These are phyloP conservation scores for Sisor rabdophorus DNA, from an alignment of 2,113 vertebrate species.

Conservation along the genomic window DNA sequence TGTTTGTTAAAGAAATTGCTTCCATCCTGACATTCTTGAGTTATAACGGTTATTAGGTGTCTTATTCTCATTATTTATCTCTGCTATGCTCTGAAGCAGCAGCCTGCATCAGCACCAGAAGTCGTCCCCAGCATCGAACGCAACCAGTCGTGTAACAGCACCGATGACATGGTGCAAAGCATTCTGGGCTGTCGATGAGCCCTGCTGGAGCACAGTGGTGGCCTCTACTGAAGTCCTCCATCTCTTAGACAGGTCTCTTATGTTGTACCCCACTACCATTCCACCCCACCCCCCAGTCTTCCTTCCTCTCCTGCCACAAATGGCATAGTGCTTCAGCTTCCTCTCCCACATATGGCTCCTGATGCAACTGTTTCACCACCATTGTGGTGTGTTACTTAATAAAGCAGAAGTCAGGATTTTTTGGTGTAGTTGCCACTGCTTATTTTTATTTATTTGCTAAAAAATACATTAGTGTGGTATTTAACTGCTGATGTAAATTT, in stretches of 20 bases:
- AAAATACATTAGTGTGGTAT: constrained; percentile 36
- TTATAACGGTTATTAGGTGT: constrained; percentile 88
- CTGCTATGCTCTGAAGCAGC: constrained; percentile 33
- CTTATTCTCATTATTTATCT: constrained; percentile 87
- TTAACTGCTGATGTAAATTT: constrained; percentile 34
- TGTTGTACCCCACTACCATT: constrained; percentile 38
- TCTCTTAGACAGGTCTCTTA: constrained; percentile 67
- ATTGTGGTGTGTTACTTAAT: constrained; percentile 36
- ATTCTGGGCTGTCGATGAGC: constrained; percentile 51
- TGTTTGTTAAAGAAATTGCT: constrained; percentile 87
- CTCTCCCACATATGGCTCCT: constrained; percentile 44
- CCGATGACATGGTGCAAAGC: constrained; percentile 36
- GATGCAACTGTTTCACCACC: constrained; percentile 9
- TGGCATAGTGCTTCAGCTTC: constrained; percentile 36
- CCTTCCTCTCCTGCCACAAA: constrained; percentile 34
- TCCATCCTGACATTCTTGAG: constrained; percentile 82
- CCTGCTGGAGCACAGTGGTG: constrained; percentile 75
- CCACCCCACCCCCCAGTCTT: neutral
- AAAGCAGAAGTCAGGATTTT: constrained; percentile 37
- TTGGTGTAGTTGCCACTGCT: constrained; percentile 33
- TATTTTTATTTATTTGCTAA: constrained; percentile 19
- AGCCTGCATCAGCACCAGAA: constrained; percentile 53
- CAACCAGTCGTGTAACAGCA: constrained; percentile 35
- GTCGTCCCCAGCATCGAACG: constrained; percentile 16
- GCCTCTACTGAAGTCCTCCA: constrained; percentile 64